Evolutionary conservation across 1,140 invertebrate species (phyloP), one percentile per base, ranked within the genome.

Genomic region (Telenomus remus): DNA sequence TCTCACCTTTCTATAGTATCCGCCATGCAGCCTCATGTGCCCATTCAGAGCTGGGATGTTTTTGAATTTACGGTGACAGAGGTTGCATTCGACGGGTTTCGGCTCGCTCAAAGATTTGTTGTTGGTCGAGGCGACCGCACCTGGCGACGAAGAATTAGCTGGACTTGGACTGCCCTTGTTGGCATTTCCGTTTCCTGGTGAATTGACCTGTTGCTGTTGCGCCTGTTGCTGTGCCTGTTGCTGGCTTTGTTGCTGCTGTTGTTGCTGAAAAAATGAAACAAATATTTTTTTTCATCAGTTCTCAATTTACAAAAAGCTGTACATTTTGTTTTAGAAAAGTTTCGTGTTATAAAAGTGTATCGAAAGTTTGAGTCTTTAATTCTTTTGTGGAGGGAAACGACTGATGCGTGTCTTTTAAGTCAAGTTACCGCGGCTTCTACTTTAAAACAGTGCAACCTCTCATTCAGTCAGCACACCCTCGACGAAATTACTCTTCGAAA

Each of bases 11-110:
- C 98, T 98, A 83, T 97, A 96, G 86, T 98, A 98, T 55, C 97
- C 97, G 11, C 97, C 97, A 88, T 98, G 97, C 15, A 98, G 89
- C 79, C 97, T 90, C 97, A 98, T 98, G 84, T 99, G 97, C 11
- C 97, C 97, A 89, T 98, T 99, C 33, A 98, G 91, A 12, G 97
- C 97, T 6, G 97, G 96, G 85, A 98, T 94, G 87, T 98, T 99
- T 89, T 98, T 98, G 88, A 98, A 98, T 86, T 96, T 94, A 50
- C 96, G 91, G 86, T 97, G 94, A 85, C 97, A 98, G 39, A 98
- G 91, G 87, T 95, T 96, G 86, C 97, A 98, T 85, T 97, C 95
- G 15, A 97, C 96, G 16, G 95, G 95, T 83, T 95, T 95, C 12
- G 90, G 89, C 65, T 92, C 92, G 19, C 87, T 81, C 75, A 91